Evolutionary conservation across 2,113 vertebrate genomes (phyloP).

Genomic region (Ciconia boyciana): DNA sequence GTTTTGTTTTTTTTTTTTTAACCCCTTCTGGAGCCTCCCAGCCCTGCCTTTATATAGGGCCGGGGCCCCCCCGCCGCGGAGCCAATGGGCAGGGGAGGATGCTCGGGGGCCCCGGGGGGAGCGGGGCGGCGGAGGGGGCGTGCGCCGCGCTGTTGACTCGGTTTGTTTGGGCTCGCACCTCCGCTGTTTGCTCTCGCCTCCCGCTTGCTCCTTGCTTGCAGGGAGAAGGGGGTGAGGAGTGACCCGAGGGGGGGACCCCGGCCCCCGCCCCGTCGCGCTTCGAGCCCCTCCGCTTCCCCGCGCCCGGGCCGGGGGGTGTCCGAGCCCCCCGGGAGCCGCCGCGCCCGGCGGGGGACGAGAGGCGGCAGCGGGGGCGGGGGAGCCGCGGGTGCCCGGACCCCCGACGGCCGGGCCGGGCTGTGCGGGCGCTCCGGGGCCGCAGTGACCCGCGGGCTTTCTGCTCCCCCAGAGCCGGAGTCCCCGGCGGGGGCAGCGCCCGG

Average conservation of each 20-base stretch:
- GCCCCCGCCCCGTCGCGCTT: background rate
- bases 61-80: slow-evolving; percentile 19
- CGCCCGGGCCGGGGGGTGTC: background rate
- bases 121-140: slow-evolving; percentile 58
- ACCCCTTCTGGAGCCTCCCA: slow-evolving; percentile 75
- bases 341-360: background rate
- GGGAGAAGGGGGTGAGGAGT: background rate
- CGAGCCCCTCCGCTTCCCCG: background rate
- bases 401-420: background rate
- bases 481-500: background rate
- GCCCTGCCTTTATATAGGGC: slow-evolving; percentile 78
- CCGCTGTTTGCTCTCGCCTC: background rate
- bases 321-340: background rate
- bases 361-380: background rate
- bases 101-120: slow-evolving; percentile 32
- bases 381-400: background rate
- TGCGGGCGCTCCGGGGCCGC: background rate
- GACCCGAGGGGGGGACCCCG: background rate
- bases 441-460: background rate
- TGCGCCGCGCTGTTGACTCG: background rate
- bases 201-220: background rate
- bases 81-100: slow-evolving; percentile 76
- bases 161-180: slow-evolving; percentile 19
- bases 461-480: background rate
- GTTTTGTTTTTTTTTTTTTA: background rate